Evolutionary conservation across 2,113 vertebrate species (phyloP).

Genomic region (Macaca nemestrina): DNA sequence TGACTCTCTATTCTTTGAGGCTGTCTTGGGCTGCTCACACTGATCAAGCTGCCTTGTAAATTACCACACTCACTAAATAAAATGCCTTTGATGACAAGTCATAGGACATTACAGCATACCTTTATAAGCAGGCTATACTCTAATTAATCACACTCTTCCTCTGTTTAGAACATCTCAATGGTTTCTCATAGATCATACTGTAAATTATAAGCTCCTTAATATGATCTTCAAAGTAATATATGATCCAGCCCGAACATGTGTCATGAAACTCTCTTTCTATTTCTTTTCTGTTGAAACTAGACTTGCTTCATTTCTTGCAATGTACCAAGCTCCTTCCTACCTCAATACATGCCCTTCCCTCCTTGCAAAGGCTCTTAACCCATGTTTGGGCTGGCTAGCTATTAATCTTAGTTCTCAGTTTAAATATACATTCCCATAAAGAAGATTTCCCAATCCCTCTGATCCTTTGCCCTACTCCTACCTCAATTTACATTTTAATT

Average conservation of each 20-base stretch:
- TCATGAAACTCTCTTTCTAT: background rate
- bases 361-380: background rate
- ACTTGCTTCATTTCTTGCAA: background rate
- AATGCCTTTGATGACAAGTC: conserved; percentile 54
- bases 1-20: conserved; percentile 66
- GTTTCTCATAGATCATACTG: background rate
- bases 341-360: background rate
- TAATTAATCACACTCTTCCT: background rate
- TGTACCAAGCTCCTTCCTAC: background rate
- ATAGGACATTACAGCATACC: background rate
- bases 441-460: background rate
- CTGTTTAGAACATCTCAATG: background rate
- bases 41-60: conserved; percentile 39
- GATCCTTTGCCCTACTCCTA: background rate
- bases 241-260: background rate
- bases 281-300: background rate
- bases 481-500: background rate
- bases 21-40: background rate
- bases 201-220: background rate
- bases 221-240: background rate
- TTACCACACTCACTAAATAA: conserved; percentile 28
- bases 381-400: background rate
- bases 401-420: background rate
- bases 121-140: background rate
- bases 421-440: background rate